Evolutionary conservation across 1,140 invertebrate species (phyloP).

Genomic region (Proctacanthus coquilletti): DNA sequence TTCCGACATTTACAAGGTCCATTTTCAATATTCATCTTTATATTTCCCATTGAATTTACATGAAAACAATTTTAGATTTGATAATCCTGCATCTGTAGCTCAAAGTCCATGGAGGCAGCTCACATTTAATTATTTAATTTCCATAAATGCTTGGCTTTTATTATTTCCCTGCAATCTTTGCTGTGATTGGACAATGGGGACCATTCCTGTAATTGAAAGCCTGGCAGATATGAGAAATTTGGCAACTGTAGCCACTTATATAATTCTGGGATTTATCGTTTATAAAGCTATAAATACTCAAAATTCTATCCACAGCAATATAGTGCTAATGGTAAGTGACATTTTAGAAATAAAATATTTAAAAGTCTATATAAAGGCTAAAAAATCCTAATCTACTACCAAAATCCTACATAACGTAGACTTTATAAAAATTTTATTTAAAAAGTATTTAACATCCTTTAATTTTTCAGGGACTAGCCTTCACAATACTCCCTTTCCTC

Average conservation of each 20-base stretch:
- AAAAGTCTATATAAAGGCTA: background rate
- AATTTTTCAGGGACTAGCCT: conserved; percentile 55
- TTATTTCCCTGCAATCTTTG: conserved; percentile 79
- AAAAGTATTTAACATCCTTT: too few species aligned
- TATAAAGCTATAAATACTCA: conserved; percentile 42
- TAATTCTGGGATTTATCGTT: conserved; percentile 42
- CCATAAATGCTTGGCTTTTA: conserved; percentile 80
- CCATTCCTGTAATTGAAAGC: conserved; percentile 70
- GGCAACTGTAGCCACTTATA: conserved; percentile 60
- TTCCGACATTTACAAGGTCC: conserved; percentile 92
- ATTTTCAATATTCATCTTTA: too few species aligned
- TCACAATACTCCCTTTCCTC: conserved; percentile 81
- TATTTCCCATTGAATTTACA: too few species aligned
- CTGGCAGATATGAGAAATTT: conserved; percentile 71
- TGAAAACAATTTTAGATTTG: too few species aligned
- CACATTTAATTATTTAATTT: conserved; percentile 84
- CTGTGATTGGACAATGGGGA: conserved; percentile 99
- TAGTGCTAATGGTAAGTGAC: conserved; percentile 60
- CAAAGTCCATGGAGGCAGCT: conserved; percentile 64
- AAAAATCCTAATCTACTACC: too few species aligned
- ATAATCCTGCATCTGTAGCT: conserved; percentile 81
- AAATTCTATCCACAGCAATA: conserved; percentile 35
- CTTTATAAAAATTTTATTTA: too few species aligned
- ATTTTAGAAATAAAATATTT: background rate
- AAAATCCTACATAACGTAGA: too few species aligned